Base-by-base conservation (phyloP, 2,888 invertebrate species). In the Baccha elongata region DNA sequence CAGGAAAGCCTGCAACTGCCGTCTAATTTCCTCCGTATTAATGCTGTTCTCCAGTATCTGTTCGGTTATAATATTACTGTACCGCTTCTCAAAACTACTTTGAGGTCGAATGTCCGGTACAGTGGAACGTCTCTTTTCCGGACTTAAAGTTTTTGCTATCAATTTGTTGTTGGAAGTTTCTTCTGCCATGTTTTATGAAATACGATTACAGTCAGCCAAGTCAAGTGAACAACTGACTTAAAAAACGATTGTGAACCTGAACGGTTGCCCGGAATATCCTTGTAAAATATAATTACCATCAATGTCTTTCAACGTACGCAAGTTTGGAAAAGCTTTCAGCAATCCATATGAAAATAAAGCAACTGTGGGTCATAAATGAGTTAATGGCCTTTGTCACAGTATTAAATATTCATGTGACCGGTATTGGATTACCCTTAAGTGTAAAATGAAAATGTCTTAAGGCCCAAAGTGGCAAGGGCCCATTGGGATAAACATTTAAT, bases 1-100 rank as follows among this genome's bases (percentile, higher is more conserved):
- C 91, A 95, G 93, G 87, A 95, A 95, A 69, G 94, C 94, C 87
- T 95, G 94, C 10, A 95, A 92, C 87, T 96, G 95, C 60, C 93
- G 91, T 87, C 93, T 93, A 37, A 92, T 87, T 83, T 88, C 88
- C 62, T 90, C 91, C 75, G 88, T 88, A 78, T 91, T 91, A 40
- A 90, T 89, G 76, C 87, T 89, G 3, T 87, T 90, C 84, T 91
- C 90, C 86, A 91, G 87, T 80, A 91, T 91, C 83, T 90, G 89
- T 64, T 88, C 88, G 79, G 89, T 87, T 32, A 91, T 91, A 11
- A 91, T 88, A 62, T 86, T 87, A 50, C 89, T 88, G 72, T 91
- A 91, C 60, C 91, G 88, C 3, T 88, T 87, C 83, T 91, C 91
- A 64, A 91, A 90, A 84, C 89, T 89, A n/a, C 86, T 86, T 80